Base-by-base conservation (phyloP, 2,113 vertebrate species). In the Sander lucioperca region DNA sequence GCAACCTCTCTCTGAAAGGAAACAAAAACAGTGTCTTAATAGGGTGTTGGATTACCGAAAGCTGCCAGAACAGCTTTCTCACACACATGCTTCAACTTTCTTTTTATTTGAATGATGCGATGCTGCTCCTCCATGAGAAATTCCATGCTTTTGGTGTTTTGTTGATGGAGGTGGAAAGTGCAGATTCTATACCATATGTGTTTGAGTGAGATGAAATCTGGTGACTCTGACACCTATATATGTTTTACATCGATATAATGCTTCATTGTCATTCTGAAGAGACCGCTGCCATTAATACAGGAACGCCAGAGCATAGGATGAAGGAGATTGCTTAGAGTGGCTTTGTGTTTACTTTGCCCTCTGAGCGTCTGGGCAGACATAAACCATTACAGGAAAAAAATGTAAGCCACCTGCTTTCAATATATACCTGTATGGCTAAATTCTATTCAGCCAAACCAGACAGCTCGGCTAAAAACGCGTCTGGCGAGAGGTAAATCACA, bases 341-440 rank as follows among this genome's bases (percentile, higher is more conserved):
- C 76, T 81, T 76, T 85, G 63, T 82, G 80, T 90, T 91, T 84
- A 72, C 87, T 83, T 86, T 89, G 74, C 82, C 81, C 84, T 82
- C 30, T 25, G 77, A 88, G 69, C 9, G 54, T 70, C 76, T 65
- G 79, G 83, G 79, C 85, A 86, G 81, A 88, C 75, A 66, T 58
- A 70, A 85, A 67, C 78, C 74, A 62, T 78, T 85, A 63, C 82
- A 83, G 85, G 78, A 73, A 81, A 33, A 43, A 70, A 84, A 76
- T 78, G 47, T 58, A 67, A 81, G 50, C 83, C 85, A 61, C 79
- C 88, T 90, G 88, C 69, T 85, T 89, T 80, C 62, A 80, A 84
- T 66, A 58, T 84, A 81, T 73, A 90, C 85, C 72, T 87, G 64
- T 65, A 69, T 30, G 53, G 67, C 19, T 76, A 47, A 45, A 57